A percentile compares a stretch with the other conserved stretches of the same genome.
Evolutionary conservation across 2,113 vertebrate genomes (phyloP).

Genomic region (Columbina picui): DNA sequence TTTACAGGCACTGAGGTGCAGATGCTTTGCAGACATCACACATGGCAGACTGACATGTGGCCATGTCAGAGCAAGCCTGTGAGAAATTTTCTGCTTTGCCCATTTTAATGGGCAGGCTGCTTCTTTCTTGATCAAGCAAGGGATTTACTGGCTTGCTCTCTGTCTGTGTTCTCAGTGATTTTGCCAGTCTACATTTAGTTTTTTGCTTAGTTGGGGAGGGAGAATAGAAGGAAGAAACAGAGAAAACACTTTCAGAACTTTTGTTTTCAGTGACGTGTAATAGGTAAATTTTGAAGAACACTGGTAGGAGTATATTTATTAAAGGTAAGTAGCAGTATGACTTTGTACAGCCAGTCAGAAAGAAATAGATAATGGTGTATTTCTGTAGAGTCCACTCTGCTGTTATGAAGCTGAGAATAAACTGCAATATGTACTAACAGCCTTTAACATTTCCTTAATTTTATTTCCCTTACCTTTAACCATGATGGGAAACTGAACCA

Average conservation of each 20-base stretch:
- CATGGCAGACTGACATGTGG: not conserved
- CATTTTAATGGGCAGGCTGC: not conserved
- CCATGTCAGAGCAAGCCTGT: not conserved
- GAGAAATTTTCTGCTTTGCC: not conserved
- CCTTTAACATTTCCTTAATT: not conserved
- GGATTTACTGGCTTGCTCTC: not conserved
- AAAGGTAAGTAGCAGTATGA: not conserved
- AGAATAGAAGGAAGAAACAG: not conserved
- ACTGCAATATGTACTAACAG: not conserved
- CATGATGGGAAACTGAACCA: not conserved
- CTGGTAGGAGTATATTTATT: not conserved
- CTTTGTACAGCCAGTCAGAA: not conserved
- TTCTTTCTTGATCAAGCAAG: not conserved
- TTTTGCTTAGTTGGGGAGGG: not conserved
- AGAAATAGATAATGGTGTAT: not conserved
- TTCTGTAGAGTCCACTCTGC: not conserved
- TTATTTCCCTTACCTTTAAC: not conserved
- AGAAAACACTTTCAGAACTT: not conserved
- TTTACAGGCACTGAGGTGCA: not conserved
- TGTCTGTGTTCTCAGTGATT: not conserved
- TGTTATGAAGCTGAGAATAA: not conserved
- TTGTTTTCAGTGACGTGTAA: not conserved
- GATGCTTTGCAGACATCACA: rapidly evolving
- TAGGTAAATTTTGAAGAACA: not conserved
- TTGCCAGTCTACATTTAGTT: not conserved